Percentiles rank a stretch among this genome's conserved stretches.
Conservation (phyloP, 2,113 vertebrate species). For the Calyptommatus sinebrachiatus region DNA sequence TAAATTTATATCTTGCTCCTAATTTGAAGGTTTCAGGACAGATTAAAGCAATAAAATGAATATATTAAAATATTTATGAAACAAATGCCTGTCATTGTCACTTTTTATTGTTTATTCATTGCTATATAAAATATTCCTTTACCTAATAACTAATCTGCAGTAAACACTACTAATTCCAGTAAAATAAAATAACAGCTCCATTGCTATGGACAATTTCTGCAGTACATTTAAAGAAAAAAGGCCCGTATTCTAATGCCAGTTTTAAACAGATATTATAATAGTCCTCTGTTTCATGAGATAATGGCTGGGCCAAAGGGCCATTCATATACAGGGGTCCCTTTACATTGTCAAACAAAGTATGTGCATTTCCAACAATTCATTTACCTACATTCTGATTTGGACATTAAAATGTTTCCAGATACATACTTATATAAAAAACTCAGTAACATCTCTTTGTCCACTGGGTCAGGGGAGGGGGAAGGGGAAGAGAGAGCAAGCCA, state of each 20-base stretch:
- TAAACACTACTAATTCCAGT: no score
- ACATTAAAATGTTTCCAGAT: not conserved
- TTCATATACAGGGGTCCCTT: not conserved
- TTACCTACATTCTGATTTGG: not conserved
- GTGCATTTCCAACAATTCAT: not conserved
- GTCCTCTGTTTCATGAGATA: not conserved
- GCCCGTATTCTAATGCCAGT: not conserved
- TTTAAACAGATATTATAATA: not conserved
- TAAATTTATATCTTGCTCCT: no score
- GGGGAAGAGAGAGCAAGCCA: constrained; percentile 43
- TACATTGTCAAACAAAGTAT: not conserved
- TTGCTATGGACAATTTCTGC: no score
- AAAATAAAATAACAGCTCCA: not conserved
- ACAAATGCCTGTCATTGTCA: no score
- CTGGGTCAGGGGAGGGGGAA: constrained; percentile 40
- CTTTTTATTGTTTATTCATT: no score
- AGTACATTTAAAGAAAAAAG: no score
- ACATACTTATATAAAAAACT: constrained; percentile 51
- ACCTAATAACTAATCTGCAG: no score
- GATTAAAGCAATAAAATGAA: no score
- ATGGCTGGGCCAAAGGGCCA: not conserved
- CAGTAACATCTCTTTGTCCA: constrained; percentile 42
- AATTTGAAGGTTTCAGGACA: no score
- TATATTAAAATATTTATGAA: no score
- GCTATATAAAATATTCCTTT: no score